phyloP scores from a whole-genome alignment of 2,113 vertebrate species.

The Cyphomyrus plagiostoma region DNA sequence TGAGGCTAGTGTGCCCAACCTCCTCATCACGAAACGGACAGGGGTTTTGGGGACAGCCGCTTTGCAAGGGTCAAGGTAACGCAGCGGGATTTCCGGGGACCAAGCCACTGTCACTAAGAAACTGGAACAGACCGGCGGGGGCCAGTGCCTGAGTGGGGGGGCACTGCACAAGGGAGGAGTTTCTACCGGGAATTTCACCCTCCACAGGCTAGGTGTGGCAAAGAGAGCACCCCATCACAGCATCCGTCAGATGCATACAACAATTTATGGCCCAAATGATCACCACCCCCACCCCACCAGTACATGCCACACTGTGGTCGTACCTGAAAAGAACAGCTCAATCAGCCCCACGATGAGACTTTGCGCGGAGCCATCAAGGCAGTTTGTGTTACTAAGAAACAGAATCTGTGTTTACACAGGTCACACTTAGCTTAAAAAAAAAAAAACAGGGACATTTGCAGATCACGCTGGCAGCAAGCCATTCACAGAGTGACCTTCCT shows the following conservation, averaged over 20 bases:
- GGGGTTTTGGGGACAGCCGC: neutral
- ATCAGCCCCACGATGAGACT: neutral
- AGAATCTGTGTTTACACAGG: neutral
- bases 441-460: neutral
- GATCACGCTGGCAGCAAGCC: neutral
- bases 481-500: neutral
- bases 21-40: neutral
- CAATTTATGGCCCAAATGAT: neutral
- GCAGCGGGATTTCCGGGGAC: neutral
- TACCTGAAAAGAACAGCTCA: neutral
- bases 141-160: neutral
- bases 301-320: neutral
- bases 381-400: neutral
- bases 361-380: neutral
- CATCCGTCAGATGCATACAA: neutral
- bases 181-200: neutral
- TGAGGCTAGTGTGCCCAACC: neutral
- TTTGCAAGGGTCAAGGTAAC: neutral
- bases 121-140: neutral
- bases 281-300: neutral
- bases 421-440: neutral
- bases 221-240: neutral
- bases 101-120: neutral
- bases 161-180: neutral
- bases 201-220: neutral